Conservation (phyloP, 2,113 vertebrate species). For the Prietella phreatophila region DNA sequence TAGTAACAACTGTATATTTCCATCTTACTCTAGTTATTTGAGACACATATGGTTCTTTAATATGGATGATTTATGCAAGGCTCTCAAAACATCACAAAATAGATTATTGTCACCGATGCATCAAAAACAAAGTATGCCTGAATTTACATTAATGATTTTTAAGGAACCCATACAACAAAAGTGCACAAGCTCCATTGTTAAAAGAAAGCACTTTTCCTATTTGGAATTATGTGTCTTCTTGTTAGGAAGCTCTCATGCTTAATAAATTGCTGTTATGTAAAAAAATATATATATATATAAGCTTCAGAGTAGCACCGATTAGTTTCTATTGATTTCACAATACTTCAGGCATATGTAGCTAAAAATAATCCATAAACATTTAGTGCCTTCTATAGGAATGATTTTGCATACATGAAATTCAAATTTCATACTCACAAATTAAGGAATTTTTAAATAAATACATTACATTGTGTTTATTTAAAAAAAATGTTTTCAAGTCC, state of each 20-base stretch:
- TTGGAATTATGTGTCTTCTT: not conserved
- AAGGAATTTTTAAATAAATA: not conserved
- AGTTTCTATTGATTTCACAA: not conserved
- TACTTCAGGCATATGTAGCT: not conserved
- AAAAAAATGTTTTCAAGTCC: not conserved
- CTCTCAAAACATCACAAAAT: conserved; percentile 3
- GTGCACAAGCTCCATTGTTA: conserved; percentile 13
- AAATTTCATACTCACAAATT: not conserved
- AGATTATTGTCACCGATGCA: conserved; percentile 9
- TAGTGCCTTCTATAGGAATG: not conserved
- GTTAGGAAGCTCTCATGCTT: not conserved
- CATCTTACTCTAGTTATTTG: not conserved
- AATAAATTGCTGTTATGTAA: conserved; percentile 24
- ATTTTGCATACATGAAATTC: not conserved
- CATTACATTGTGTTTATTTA: not conserved
- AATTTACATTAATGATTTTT: conserved; percentile 25
- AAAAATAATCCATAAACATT: not conserved
- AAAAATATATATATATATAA: not conserved
- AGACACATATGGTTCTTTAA: not conserved
- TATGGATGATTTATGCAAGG: conserved; percentile 14
- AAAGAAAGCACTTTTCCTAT: conserved; percentile 21
- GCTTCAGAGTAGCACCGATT: not conserved
- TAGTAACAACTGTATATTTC: conserved; percentile 1
- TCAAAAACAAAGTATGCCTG: conserved; percentile 15
- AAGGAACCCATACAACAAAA: conserved; percentile 14